Base-by-base conservation (phyloP, 2,888 invertebrate genomes). In the Campoplex nolae region DNA sequence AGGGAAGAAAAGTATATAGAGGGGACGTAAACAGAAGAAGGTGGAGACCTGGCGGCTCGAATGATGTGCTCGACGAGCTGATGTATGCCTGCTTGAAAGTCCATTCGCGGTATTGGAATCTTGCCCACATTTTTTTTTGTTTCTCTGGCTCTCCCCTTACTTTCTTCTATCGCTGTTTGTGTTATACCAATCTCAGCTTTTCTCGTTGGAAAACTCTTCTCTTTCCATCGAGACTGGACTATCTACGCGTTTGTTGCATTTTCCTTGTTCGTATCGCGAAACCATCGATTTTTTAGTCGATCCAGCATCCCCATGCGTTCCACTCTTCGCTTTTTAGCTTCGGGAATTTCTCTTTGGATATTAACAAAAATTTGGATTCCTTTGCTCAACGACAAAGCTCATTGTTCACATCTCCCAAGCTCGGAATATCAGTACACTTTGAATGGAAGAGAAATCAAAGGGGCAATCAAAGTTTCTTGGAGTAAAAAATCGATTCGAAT, bases 71-170 rank as follows among this genome's bases (percentile, higher is more conserved):
- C 79, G 86, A 85, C 84, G 86, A 38, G 70, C 90, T 93, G 94
- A 93, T 94, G 90, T 92, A 93, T 92, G 92, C 93, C 94, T 94
- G 91, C 93, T 94, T 94, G 93, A 93, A 94, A 94, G 94, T 94
- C 94, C 94, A 94, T 94, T 93, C 94, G 88, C 91, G 92, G 91
- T 93, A 94, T 93, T 94, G 93, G 92, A 93, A 90, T 91, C 89
- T 80, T 89, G 83, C 74, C 74, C 89, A 89, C 89, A 85, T 88
- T 88, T 89, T 92, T 90, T 88, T 88, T 56, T 74, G 54, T 68
- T 84, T 70, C 68, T 48, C 32, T n/a, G 45, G 11, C 48, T 48
- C 48, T 48, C 7, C 28, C 62, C 74, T 58, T 38, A 16, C 67
- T 23, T 45, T 35, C 51, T 28, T 18, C 6, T 48, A 51, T 13